phyloP scores from a whole-genome alignment of 1,140 invertebrate genomes.

The Globodera rostochiensis region DNA sequence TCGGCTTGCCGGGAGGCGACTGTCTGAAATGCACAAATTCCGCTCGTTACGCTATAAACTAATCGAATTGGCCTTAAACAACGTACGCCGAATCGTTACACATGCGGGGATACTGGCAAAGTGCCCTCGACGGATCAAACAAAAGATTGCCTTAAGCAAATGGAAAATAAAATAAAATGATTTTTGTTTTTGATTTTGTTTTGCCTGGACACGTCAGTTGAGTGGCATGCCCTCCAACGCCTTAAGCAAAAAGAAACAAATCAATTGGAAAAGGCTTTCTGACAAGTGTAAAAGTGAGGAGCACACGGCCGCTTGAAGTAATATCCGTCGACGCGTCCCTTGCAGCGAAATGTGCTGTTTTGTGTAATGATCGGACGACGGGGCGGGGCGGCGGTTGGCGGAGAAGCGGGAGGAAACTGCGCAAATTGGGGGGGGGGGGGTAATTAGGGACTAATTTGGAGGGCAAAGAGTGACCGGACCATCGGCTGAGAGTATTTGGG shows the following conservation, averaged over 20 bases:
- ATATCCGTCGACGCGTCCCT: constrained; percentile 18
- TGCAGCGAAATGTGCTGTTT: constrained; percentile 10
- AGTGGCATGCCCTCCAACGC: constrained; percentile 10
- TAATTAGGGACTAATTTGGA: neutral
- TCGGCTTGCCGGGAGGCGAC: neutral
- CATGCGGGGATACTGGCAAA: constrained; percentile 13
- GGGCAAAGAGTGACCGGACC: neutral
- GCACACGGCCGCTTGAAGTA: constrained; percentile 10
- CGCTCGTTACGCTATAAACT: neutral
- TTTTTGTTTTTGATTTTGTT: neutral
- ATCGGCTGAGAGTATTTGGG: neutral
- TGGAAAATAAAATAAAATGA: neutral
- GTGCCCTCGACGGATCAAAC: constrained; percentile 13
- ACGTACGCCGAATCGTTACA: constrained; percentile 10
- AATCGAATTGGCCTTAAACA: neutral
- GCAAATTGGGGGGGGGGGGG: neutral
- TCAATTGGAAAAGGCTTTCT: neutral
- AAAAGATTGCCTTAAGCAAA: constrained; percentile 1
- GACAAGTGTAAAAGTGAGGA: constrained; percentile 20
- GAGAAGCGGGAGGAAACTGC: neutral
- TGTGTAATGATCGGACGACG: neutral
- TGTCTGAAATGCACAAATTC: neutral
- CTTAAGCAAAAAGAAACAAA: neutral
- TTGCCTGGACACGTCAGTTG: constrained; percentile 24
- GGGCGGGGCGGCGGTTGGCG: neutral